A percentile compares a stretch with the other conserved stretches of the same genome.
Evolutionary conservation across 2,888 invertebrate genomes (phyloP).

Genomic region (Cotesia congregata): DNA sequence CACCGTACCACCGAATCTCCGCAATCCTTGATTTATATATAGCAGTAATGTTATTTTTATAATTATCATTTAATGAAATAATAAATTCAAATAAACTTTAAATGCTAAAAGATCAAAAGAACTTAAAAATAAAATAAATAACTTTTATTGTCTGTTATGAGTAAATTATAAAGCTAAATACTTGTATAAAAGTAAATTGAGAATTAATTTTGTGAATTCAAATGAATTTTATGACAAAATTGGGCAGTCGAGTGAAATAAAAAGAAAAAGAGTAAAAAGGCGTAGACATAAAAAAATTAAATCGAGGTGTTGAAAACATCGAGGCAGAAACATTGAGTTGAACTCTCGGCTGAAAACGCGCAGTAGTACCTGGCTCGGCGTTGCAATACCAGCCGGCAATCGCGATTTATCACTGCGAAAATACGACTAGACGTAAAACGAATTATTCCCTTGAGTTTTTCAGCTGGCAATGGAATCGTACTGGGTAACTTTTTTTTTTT

Average conservation of each 20-base stretch:
- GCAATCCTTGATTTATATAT: not conserved
- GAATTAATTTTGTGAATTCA: not conserved
- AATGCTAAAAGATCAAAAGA: too few relatives aligned
- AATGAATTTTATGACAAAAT: not conserved
- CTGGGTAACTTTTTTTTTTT: constrained; percentile 28
- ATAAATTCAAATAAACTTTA: too few relatives aligned
- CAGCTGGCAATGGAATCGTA: constrained; percentile 48
- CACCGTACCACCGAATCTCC: not conserved
- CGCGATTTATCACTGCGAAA: constrained; percentile 60
- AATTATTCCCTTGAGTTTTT: constrained; percentile 60
- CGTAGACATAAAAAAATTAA: constrained; percentile 11
- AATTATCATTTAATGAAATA: too few relatives aligned
- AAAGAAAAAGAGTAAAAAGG: constrained; percentile 5
- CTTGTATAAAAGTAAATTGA: not conserved
- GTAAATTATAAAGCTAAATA: too few relatives aligned
- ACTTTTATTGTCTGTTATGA: too few relatives aligned
- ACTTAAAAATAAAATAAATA: too few relatives aligned
- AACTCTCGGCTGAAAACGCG: constrained; percentile 2
- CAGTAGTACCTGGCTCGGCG: constrained; percentile 43
- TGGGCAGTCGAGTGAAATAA: not conserved
- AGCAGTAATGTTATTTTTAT: not conserved
- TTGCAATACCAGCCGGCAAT: constrained; percentile 47
- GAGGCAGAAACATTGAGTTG: constrained; percentile 19
- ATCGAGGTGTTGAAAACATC: constrained; percentile 4
- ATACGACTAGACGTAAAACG: constrained; percentile 57